Conservation (phyloP, 2,888 invertebrate species). For the Cataglyphis livida region DNA sequence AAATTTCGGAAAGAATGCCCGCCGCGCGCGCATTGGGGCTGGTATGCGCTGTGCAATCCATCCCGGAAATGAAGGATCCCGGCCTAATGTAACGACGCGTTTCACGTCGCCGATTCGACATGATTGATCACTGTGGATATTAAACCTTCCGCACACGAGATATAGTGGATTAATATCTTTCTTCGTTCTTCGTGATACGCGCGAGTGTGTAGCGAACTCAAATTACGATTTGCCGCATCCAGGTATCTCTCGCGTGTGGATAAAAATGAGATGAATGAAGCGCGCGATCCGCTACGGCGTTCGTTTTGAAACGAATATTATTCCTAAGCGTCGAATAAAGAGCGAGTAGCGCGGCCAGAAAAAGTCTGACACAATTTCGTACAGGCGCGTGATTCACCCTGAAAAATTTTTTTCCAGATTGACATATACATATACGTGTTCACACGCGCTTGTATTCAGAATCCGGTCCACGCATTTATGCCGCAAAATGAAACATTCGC, state of each 20-base stretch:
- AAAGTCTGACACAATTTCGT: constrained; percentile 20
- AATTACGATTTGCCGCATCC: neutral
- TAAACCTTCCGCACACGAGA: neutral
- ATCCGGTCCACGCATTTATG: constrained; percentile 37
- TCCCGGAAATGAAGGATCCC: constrained; percentile 16
- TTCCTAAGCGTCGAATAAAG: constrained; percentile 1
- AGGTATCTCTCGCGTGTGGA: neutral
- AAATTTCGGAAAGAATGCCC: constrained; percentile 77
- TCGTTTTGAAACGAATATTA: neutral
- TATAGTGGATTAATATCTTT: neutral
- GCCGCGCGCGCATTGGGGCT: constrained; percentile 46
- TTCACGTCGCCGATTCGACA: neutral
- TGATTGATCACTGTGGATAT: neutral
- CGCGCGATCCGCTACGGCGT: neutral
- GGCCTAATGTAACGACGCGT: neutral
- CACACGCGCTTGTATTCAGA: constrained; percentile 34
- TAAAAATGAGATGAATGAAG: neutral
- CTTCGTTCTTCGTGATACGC: neutral
- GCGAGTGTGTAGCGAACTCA: neutral
- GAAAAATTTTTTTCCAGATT: constrained; percentile 53
- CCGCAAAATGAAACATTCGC: constrained; percentile 38
- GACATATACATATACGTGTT: constrained; percentile 40
- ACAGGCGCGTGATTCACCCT: constrained; percentile 49
- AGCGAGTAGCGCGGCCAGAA: constrained; percentile 3
- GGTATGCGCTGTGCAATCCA: constrained; percentile 35